Percentiles rank a stretch among this genome's conserved stretches.
Conservation (phyloP, 92 coral and sea anemone genomes). For the Bergia sp. region DNA sequence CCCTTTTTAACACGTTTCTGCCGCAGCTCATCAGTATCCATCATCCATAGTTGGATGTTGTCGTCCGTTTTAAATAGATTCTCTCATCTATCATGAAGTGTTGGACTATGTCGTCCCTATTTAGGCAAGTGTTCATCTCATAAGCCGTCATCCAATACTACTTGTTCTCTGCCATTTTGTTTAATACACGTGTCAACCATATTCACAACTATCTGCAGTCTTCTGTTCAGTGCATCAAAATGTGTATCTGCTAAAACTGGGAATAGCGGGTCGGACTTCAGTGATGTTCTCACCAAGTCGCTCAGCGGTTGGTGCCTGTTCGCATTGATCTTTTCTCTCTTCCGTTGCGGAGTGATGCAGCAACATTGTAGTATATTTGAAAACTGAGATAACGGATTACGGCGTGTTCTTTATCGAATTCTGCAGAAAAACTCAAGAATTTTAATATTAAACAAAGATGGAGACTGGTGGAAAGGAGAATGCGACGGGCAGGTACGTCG, state of each 20-base stretch:
- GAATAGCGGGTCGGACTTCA: slow-evolving; percentile 56
- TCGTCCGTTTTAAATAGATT: no score
- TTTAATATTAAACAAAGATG: slow-evolving; percentile 91
- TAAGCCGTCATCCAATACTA: slow-evolving; percentile 51
- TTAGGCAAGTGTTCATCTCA: no score
- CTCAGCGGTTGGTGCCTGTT: no score
- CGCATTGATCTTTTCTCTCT: no score
- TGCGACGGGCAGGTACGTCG: slow-evolving; percentile 95
- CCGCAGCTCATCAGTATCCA: no score
- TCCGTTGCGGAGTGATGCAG: not conserved
- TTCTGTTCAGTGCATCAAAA: slow-evolving; percentile 80
- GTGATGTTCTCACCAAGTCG: no score
- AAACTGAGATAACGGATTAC: not conserved
- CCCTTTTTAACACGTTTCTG: slow-evolving; percentile 30
- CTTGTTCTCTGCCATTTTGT: slow-evolving; percentile 54
- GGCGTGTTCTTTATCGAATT: not conserved
- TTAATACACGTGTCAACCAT: slow-evolving; percentile 68
- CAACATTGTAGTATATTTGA: not conserved
- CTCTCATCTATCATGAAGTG: no score
- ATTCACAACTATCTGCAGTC: slow-evolving; percentile 77
- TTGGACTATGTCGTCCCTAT: no score
- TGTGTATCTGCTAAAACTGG: slow-evolving; percentile 84
- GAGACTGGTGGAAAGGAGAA: slow-evolving; percentile 99
- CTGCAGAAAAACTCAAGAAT: slow-evolving; percentile 87
- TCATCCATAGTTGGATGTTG: no score